A percentile compares a stretch with the other conserved stretches of the same genome.
These are phyloP conservation scores for Arrhamphus sclerolepis DNA, from an alignment of 2,797 vertebrate genomes.

Conservation along the genomic window DNA sequence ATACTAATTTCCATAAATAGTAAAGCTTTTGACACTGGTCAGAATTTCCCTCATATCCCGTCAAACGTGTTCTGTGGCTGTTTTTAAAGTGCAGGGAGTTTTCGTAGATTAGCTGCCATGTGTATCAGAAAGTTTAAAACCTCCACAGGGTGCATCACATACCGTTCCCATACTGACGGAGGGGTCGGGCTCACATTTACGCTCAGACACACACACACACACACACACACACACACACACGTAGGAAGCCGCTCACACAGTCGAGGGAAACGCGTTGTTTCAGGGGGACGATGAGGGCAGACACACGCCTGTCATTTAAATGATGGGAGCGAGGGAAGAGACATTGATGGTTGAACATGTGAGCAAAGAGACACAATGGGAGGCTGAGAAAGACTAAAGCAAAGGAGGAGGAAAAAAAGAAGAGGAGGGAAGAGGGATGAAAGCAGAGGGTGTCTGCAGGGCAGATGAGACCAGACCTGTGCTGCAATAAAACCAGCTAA, in stretches of 20 bases:
- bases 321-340: not conserved
- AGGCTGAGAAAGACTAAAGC: conserved; percentile 16
- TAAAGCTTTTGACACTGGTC: not conserved
- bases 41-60: not conserved
- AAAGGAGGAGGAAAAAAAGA: conserved; percentile 13
- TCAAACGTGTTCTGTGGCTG: not conserved
- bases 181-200: conserved; percentile 5
- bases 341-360: not conserved
- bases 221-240: no score
- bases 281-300: not conserved
- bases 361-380: conserved; percentile 1
- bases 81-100: conserved; percentile 12
- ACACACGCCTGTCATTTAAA: conserved; percentile 18
- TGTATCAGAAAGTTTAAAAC: conserved; percentile 54
- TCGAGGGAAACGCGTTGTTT: no score
- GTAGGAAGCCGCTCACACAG: conserved; percentile 10
- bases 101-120: conserved; percentile 33
- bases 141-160: conserved; percentile 54
- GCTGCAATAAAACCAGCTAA: conserved; percentile 63
- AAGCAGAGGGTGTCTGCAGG: conserved; percentile 32
- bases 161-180: conserved; percentile 37
- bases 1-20: not conserved
- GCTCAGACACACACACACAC: conserved; percentile 11
- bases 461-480: conserved; percentile 54
- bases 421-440: conserved; percentile 10